phyloP scores from a whole-genome alignment of 2,888 invertebrate genomes.

The Drosophila pseudotakahashii region DNA sequence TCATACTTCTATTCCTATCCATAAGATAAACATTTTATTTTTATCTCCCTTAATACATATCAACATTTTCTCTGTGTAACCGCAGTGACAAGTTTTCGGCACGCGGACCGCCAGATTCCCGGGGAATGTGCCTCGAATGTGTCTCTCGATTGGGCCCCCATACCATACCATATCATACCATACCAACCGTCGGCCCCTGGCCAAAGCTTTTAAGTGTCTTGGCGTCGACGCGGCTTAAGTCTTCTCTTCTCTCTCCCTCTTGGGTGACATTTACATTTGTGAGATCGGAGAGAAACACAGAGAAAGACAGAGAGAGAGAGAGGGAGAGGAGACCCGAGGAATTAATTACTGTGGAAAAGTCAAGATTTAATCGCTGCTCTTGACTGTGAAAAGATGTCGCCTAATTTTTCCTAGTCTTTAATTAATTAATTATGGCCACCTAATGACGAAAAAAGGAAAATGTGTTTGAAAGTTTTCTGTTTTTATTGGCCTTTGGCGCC shows the following conservation, averaged over 20 bases:
- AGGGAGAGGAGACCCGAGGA: slow-evolving; percentile 27
- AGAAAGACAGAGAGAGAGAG: slow-evolving; percentile 10
- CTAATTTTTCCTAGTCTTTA: slow-evolving; percentile 68
- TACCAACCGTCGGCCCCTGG: slow-evolving; percentile 39
- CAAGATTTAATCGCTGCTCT: slow-evolving; percentile 51
- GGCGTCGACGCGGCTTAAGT: slow-evolving; percentile 80
- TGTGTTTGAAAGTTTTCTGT: slow-evolving; percentile 44
- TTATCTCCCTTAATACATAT: no score
- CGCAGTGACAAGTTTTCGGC: slow-evolving; percentile 81
- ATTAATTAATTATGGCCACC: slow-evolving; percentile 71
- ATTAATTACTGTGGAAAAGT: slow-evolving; percentile 78
- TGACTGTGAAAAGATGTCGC: slow-evolving; percentile 75
- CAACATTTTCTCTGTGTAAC: slow-evolving; percentile 10
- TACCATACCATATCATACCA: slow-evolving; percentile 2
- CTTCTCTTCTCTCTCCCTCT: slow-evolving; percentile 16
- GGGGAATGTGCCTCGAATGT: slow-evolving; percentile 54
- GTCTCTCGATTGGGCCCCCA: slow-evolving; percentile 27
- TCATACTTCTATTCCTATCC: no score
- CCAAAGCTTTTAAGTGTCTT: slow-evolving; percentile 82
- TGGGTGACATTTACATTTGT: slow-evolving; percentile 72
- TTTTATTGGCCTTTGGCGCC: slow-evolving; percentile 43
- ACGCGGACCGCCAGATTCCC: slow-evolving; percentile 82
- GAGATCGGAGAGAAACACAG: slow-evolving; percentile 48
- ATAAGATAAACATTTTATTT: no score
- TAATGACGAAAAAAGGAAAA: slow-evolving; percentile 13